phyloP scores from a whole-genome alignment of 2,888 invertebrate species.

The Aelia acuminata region DNA sequence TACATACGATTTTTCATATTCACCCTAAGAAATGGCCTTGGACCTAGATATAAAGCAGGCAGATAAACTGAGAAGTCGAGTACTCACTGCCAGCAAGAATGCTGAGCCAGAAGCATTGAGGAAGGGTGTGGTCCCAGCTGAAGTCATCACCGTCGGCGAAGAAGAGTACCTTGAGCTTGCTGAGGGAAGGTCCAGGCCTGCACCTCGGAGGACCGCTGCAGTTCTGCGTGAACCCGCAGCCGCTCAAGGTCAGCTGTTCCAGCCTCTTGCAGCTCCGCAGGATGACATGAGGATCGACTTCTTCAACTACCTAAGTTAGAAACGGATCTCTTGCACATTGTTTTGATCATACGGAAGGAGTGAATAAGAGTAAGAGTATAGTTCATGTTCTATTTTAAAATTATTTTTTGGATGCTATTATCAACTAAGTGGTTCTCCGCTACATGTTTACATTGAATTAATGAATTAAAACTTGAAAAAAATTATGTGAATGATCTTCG shows the following conservation, averaged over 20 bases:
- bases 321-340: background rate
- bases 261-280: slow-evolving; percentile 66
- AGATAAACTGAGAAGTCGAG: too few species aligned
- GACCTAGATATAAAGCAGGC: too few species aligned
- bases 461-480: too few species aligned
- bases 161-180: slow-evolving; percentile 66
- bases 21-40: too few species aligned
- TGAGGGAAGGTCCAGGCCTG: slow-evolving; percentile 60
- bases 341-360: too few species aligned
- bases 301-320: slow-evolving; percentile 67
- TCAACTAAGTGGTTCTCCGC: too few species aligned
- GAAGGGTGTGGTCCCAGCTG: slow-evolving; percentile 68
- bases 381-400: too few species aligned
- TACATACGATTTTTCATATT: too few species aligned
- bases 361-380: too few species aligned
- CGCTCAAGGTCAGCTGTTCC: slow-evolving; percentile 67
- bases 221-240: slow-evolving; percentile 66
- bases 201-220: slow-evolving; percentile 63
- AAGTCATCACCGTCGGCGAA: slow-evolving; percentile 68
- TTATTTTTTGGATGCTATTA: too few species aligned
- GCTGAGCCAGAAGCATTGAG: slow-evolving; percentile 68
- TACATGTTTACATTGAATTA: too few species aligned
- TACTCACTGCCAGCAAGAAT: slow-evolving; percentile 65
- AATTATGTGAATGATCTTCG: too few species aligned
- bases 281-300: slow-evolving; percentile 68